Conservation (phyloP, 2,888 invertebrate genomes). For the Charanyca ferruginea region DNA sequence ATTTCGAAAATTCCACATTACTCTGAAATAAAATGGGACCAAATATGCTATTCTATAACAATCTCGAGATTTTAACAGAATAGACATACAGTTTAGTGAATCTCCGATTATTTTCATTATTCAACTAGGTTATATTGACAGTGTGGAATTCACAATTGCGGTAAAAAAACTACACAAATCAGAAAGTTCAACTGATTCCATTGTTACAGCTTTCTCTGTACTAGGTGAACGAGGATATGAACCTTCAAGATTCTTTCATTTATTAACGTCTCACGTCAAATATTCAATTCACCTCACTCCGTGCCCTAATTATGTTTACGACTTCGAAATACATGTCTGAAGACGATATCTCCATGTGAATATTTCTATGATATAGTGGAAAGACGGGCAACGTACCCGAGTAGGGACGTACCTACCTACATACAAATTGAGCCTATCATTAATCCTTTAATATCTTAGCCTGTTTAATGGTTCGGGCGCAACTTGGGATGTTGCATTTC, state of each 20-base stretch:
- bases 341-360: conserved; percentile 5
- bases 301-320: conserved; percentile 27
- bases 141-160: background rate
- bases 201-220: background rate
- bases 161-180: background rate
- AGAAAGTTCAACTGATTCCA: background rate
- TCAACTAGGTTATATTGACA: too few relatives aligned
- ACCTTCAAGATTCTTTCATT: conserved; percentile 15
- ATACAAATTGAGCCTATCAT: conserved; percentile 27
- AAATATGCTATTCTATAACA: too few relatives aligned
- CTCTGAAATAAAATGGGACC: too few relatives aligned
- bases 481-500: background rate
- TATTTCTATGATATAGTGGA: conserved; percentile 11
- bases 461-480: conserved; percentile 25
- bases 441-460: conserved; percentile 51
- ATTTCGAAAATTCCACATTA: too few relatives aligned
- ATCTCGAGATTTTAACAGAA: too few relatives aligned
- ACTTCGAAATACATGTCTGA: conserved; percentile 25
- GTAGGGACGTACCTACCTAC: background rate
- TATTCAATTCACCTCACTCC: conserved; percentile 20
- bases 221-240: background rate
- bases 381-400: background rate
- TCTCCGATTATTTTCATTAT: too few relatives aligned
- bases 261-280: conserved; percentile 29
- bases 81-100: too few relatives aligned